Conservation (phyloP, 2,797 vertebrate species). For the Tangara arthus region DNA sequence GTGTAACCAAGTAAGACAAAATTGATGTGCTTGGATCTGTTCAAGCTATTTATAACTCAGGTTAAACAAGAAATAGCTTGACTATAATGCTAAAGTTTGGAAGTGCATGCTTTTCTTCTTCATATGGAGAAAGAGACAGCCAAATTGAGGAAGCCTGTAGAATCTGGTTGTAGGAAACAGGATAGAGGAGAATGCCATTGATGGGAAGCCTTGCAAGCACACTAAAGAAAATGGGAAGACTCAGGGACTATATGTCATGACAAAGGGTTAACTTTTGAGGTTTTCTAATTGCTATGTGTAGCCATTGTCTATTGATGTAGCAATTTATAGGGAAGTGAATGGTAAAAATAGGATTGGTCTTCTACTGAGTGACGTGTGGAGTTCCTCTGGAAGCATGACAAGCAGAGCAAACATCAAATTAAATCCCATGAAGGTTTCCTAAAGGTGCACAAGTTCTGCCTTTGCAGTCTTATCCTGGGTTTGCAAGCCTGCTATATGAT, state of each 20-base stretch:
- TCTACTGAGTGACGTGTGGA: rapidly evolving
- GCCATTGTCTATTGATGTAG: rapidly evolving
- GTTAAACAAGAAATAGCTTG: neutral
- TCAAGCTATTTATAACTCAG: neutral
- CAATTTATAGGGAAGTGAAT: neutral
- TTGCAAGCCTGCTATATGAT: neutral
- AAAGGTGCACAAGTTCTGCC: neutral
- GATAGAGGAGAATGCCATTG: neutral
- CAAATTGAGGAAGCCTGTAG: neutral
- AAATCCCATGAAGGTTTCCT: neutral
- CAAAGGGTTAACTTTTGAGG: neutral
- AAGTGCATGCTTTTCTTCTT: neutral
- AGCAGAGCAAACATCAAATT: neutral
- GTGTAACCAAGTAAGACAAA: neutral
- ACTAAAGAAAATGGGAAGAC: neutral
- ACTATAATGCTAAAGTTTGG: neutral
- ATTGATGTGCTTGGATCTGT: neutral
- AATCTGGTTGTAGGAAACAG: neutral
- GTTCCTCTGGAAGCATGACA: neutral
- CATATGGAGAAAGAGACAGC: neutral
- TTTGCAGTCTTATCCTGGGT: neutral
- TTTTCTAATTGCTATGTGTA: neutral
- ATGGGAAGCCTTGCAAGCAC: neutral
- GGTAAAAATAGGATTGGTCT: neutral
- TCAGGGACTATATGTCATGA: neutral